These are phyloP conservation scores for Nothocercus nigrocapillus DNA, from an alignment of 2,113 vertebrate species.

Conservation along the genomic window DNA sequence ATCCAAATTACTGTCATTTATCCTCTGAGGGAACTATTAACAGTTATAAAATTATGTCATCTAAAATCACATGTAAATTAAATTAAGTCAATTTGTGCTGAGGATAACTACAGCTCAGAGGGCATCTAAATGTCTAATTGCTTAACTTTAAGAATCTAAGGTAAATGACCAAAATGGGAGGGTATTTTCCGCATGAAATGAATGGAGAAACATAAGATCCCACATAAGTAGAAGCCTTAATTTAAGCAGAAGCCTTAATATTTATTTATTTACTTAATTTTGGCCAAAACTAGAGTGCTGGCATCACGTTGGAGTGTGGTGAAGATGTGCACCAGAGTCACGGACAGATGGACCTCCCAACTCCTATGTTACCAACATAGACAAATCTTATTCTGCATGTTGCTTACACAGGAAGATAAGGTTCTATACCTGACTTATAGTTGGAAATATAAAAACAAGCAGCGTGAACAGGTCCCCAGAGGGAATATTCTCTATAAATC, in stretches of 20 bases:
- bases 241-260: neutral
- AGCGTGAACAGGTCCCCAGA: neutral
- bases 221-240: neutral
- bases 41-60: neutral
- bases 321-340: neutral
- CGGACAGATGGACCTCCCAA: neutral
- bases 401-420: neutral
- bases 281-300: neutral
- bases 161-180: neutral
- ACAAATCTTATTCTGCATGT: neutral
- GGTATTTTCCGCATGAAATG: neutral
- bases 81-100: neutral
- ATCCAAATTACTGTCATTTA: neutral
- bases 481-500: neutral
- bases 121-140: neutral
- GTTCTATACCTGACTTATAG: neutral
- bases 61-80: conserved; percentile 20
- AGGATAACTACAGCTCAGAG: neutral
- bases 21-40: neutral
- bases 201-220: neutral
- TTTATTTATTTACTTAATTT: neutral
- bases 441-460: neutral
- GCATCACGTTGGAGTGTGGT: neutral
- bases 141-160: conserved; percentile 7
- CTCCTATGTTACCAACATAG: neutral